Conservation (phyloP, 2,797 vertebrate genomes). For the Enteromius paludinosus region DNA sequence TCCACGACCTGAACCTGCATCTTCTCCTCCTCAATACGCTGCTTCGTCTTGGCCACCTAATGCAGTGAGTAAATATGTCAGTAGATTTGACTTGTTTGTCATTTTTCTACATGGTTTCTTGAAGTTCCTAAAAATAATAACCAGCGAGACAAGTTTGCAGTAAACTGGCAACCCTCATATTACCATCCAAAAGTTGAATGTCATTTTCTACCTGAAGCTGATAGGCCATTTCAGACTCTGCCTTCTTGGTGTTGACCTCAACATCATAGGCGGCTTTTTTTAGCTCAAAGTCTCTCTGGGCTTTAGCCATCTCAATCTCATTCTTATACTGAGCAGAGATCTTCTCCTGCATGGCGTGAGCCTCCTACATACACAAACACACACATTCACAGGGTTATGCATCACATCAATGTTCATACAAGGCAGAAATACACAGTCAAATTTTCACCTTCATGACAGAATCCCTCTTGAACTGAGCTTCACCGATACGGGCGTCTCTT, state of each 20-base stretch:
- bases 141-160: not conserved
- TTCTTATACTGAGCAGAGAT: constrained; percentile 91
- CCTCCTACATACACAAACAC: constrained; percentile 77
- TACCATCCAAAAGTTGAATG: not conserved
- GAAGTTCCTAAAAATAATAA: not conserved
- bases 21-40: constrained; percentile 92
- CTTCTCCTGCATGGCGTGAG: constrained; percentile 90
- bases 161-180: not conserved
- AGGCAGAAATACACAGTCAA: not conserved
- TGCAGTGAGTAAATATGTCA: not conserved
- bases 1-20: constrained; percentile 94
- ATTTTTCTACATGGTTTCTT: not conserved
- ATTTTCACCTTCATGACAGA: constrained; percentile 86
- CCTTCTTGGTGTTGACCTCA: constrained; percentile 92
- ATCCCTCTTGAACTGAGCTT: constrained; percentile 92
- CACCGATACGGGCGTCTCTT: constrained; percentile 92
- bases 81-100: not conserved
- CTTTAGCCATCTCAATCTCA: constrained; percentile 95
- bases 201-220: constrained; percentile 88
- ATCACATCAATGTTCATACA: not conserved
- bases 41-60: constrained; percentile 94
- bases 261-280: constrained; percentile 90
- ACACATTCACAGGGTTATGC: not conserved
- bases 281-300: constrained; percentile 91
- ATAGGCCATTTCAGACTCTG: constrained; percentile 92